Conservation (phyloP, 2,113 vertebrate species). For the Saguinus midas region DNA sequence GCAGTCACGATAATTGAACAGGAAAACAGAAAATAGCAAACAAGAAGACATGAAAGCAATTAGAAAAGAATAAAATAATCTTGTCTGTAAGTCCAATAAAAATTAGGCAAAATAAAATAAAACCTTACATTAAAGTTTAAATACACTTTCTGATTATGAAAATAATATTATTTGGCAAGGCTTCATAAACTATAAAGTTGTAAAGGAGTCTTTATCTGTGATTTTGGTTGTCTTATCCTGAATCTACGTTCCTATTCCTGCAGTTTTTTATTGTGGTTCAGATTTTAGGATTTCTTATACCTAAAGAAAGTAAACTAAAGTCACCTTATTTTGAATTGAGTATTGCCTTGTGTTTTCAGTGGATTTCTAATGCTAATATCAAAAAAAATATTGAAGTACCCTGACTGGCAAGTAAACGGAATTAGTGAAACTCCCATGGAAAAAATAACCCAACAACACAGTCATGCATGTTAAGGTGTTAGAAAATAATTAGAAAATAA, state of each 20-base stretch:
- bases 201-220: not conserved
- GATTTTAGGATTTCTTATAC: not conserved
- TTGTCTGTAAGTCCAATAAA: not conserved
- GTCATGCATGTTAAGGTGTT: not conserved
- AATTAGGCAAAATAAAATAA: not conserved
- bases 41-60: not conserved
- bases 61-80: not conserved
- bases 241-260: not conserved
- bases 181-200: not conserved
- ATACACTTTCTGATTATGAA: not conserved
- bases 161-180: not conserved
- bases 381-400: not conserved
- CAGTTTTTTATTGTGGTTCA: not conserved
- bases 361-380: not conserved
- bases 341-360: not conserved
- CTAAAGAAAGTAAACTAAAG: not conserved
- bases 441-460: not conserved
- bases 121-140: not conserved
- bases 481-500: no score
- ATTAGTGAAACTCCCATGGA: not conserved
- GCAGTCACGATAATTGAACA: not conserved
- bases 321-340: not conserved
- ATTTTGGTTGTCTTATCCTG: not conserved
- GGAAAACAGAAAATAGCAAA: not conserved
- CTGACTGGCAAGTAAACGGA: not conserved